Evolutionary conservation across 2,888 invertebrate species (phyloP), one percentile per base, ranked within the genome.

Genomic region (Strigamia transsilvanica): DNA sequence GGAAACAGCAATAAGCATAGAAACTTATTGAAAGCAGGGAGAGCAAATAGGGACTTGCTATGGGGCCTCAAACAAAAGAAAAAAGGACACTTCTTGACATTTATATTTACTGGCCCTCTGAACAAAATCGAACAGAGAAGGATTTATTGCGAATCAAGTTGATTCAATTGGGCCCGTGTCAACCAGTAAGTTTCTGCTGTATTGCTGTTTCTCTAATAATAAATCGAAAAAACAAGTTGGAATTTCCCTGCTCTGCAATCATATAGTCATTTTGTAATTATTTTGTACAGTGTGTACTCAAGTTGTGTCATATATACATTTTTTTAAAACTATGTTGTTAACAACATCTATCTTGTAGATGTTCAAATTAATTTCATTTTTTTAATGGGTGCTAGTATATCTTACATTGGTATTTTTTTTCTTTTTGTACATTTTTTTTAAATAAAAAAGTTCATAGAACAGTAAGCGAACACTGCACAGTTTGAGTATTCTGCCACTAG

Each of bases 231-330:
- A 27, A 1, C 27, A 27, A 27, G 27, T 38, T 38, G 38, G 38
- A 38, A 9, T 38, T 5, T 5, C 2, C 6, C 38, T 38, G 38
- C 38, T 38, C 38, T 38, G 10, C 38, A 38, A 9, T 38, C 38
- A 10, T 38, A 6, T 38, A 46, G 46, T 46, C 46, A 46, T 10
- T 4, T 46, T 46, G 46, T 46, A 46, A 46, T 46, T 46, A 46
- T 38, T 46, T 46, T 46, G 46, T 46, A 46, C 46, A 46, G 46
- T 15, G 46, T 46, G 46, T 46, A 46, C 46, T 46, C 46, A 46
- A 46, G 46, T 46, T 46, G 46, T 46, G 46, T 46, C 46, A 46
- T 46, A 46, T 46, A n/a, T 27, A 3, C 27, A 2, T 27, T 27
- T 42, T 46, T 46, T 46, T 13, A 15, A 46, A 46, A 10, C 15